phyloP scores from a whole-genome alignment of 2,888 invertebrate species.

The Arge pagana region DNA sequence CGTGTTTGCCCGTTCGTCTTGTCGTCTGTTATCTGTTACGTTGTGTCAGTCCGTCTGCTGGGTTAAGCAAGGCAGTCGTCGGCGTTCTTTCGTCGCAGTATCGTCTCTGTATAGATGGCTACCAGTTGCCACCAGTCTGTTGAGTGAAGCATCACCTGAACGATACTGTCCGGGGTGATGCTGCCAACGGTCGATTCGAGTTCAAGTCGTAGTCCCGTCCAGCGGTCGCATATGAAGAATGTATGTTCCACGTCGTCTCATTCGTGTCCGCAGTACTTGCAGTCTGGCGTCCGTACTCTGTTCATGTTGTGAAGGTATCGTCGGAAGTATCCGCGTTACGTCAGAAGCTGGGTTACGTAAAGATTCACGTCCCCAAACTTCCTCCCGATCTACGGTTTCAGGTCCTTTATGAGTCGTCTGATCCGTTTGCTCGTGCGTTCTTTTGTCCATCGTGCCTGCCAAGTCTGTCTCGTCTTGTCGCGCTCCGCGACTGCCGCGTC shows the following conservation, averaged over 20 bases:
- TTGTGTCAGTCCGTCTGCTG: too few species aligned
- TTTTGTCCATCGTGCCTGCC: constrained; percentile 21
- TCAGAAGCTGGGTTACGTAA: constrained; percentile 27
- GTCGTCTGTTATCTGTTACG: too few species aligned
- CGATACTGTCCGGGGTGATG: constrained; percentile 13
- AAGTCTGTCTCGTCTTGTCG: constrained; percentile 1
- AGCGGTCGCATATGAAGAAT: constrained; percentile 20
- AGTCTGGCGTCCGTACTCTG: constrained; percentile 9
- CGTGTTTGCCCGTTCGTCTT: too few species aligned
- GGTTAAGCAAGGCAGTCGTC: too few species aligned
- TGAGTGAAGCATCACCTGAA: constrained; percentile 3
- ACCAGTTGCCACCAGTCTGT: background rate
- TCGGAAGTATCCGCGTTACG: constrained; percentile 29
- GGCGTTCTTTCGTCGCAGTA: constrained; percentile 21
- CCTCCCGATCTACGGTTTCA: constrained; percentile 23
- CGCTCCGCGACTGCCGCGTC: too few species aligned
- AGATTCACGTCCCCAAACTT: constrained; percentile 28
- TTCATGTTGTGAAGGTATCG: constrained; percentile 24
- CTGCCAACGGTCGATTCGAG: background rate
- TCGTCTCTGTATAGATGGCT: constrained; percentile 16
- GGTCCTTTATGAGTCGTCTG: constrained; percentile 24
- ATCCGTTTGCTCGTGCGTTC: background rate
- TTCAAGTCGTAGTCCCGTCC: constrained; percentile 3
- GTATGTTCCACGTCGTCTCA: constrained; percentile 26
- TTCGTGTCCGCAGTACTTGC: constrained; percentile 12